Evolutionary conservation across 2,113 vertebrate genomes (phyloP).

Genomic region (Stigmatopora nigra): DNA sequence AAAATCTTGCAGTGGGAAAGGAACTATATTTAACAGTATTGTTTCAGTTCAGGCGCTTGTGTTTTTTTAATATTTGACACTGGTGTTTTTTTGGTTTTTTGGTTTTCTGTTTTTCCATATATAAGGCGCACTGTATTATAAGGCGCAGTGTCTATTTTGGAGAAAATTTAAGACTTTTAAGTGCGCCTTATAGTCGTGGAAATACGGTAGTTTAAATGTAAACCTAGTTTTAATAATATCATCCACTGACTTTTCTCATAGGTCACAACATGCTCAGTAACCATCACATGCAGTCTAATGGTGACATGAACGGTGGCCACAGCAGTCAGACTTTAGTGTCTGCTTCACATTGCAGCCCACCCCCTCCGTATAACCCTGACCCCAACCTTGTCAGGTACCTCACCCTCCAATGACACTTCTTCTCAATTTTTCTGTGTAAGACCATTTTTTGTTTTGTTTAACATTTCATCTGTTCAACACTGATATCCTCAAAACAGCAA

Average conservation of each 20-base stretch:
- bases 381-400: constrained; percentile 94
- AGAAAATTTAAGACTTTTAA: too few relatives aligned
- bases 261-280: constrained; percentile 81
- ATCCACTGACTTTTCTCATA: constrained; percentile 38
- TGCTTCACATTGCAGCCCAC: constrained; percentile 88
- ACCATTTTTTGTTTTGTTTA: constrained; percentile 35
- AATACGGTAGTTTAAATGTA: background rate
- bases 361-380: constrained; percentile 93
- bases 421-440: constrained; percentile 35
- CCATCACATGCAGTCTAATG: constrained; percentile 82
- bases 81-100: too few relatives aligned
- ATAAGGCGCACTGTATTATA: too few relatives aligned
- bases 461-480: constrained; percentile 17
- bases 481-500: constrained; percentile 11
- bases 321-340: constrained; percentile 84
- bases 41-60: too few relatives aligned
- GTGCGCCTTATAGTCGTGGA: too few relatives aligned
- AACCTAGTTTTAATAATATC: constrained; percentile 12
- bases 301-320: constrained; percentile 87
- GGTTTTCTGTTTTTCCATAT: too few relatives aligned
- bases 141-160: too few relatives aligned
- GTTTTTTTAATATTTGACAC: too few relatives aligned
- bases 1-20: too few relatives aligned
- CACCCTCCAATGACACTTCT: constrained; percentile 73
- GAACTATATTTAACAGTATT: too few relatives aligned